Evolutionary conservation across 2,797 vertebrate genomes (phyloP), one percentile per base, ranked within the genome.

Genomic region (Eremophila alpestris): DNA sequence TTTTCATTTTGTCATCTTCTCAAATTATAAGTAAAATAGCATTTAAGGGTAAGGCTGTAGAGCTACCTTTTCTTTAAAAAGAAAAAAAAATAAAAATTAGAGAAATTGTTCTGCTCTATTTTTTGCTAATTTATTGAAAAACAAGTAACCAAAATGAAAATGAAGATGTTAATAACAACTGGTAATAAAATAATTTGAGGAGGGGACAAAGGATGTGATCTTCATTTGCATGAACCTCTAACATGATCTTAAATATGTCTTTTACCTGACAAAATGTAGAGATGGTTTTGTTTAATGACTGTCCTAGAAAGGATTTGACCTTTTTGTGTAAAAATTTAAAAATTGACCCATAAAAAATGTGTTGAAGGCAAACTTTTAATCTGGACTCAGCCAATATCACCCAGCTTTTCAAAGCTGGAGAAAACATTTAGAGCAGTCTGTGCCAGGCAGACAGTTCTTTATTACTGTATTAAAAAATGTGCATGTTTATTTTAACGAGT

Each of bases 141-240:
- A 2, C 3, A 22, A 4, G 2, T 49, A 34, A 11, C 14, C 49
- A 69, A 76, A 87, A 59, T 55, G 11, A 76, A 56, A 56, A 76
- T 16, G 16, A 8, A 64, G 10, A 49, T 1, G 1, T n/a, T 29
- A 34, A n/a, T 13, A 59, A 52, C 13, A 60, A 30, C 13, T 62
- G 15, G 3, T 40, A 62, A 58, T 63, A 23, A 48, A 89, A 49
- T 17, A 58, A 38, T 81, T 55, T 38, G 40, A 38, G 45, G 6
- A 60, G 18, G 7, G 6, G 8, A 5, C 46, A 65, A 60, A 56
- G 5, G 3, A 48, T 2, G 2, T 46, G 2, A 3, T 24, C 27
- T 62, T 30, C 5, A 26, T 38, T 22, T 49, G 2, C 3, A 10
- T 24, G 16, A 65, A 34, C 32, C 46, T 71, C 41, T 60, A 20